These are phyloP conservation scores for Porphyrio hochstetteri DNA, from an alignment of 2,113 vertebrate species.

Conservation along the genomic window DNA sequence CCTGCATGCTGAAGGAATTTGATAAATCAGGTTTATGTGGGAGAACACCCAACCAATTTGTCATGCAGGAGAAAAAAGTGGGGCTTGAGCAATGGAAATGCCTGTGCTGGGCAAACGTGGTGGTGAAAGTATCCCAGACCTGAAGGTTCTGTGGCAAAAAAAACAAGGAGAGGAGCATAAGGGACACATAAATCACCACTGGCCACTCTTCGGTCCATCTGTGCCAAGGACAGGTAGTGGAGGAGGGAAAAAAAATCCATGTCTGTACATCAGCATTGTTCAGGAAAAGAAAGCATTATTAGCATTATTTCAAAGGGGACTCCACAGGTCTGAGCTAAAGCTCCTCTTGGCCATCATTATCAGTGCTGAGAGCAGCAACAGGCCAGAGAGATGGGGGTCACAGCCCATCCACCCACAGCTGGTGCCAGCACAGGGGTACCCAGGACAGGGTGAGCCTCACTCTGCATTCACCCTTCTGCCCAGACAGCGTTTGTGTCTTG, in stretches of 20 bases:
- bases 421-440: accelerated
- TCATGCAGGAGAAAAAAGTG: not conserved
- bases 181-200: not conserved
- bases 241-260: accelerated
- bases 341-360: accelerated
- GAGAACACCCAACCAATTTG: not conserved
- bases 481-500: accelerated
- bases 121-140: not conserved
- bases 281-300: not conserved
- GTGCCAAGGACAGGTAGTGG: accelerated
- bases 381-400: not conserved
- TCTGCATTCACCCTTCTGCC: not conserved
- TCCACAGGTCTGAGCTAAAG: not conserved
- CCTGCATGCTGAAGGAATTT: not conserved
- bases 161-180: not conserved
- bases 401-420: not conserved
- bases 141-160: not conserved
- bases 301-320: accelerated
- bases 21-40: not conserved
- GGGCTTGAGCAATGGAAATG: not conserved
- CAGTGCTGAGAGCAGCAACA: accelerated
- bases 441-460: not conserved
- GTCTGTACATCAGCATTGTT: not conserved
- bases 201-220: not conserved
- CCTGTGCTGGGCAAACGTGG: not conserved